Evolutionary conservation across 1,140 invertebrate genomes (phyloP).

Genomic region (Drosophila arawakana): DNA sequence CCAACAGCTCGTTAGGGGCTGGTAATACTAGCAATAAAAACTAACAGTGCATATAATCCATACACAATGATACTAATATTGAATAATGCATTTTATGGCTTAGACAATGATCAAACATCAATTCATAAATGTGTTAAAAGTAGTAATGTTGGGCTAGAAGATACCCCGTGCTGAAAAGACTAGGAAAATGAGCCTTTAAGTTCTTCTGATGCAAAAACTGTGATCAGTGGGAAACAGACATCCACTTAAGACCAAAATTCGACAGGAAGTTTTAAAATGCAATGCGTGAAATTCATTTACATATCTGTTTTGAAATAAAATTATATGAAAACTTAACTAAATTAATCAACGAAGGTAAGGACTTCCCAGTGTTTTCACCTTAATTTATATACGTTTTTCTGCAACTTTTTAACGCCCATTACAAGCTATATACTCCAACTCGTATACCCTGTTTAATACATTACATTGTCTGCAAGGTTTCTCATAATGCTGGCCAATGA

Average conservation of each 20-base stretch:
- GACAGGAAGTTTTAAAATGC: too few species aligned
- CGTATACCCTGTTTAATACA: not conserved
- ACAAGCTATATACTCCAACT: not conserved
- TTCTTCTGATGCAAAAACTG: too few species aligned
- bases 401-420: not conserved
- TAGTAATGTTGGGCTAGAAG: not conserved
- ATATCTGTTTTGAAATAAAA: too few species aligned
- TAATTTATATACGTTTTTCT: not conserved
- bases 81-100: slow-evolving; percentile 68
- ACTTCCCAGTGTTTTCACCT: too few species aligned
- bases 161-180: not conserved
- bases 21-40: slow-evolving; percentile 23
- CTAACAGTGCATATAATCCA: slow-evolving; percentile 68
- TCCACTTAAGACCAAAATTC: too few species aligned
- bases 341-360: too few species aligned
- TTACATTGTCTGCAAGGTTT: not conserved
- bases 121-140: not conserved
- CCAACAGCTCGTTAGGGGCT: slow-evolving; percentile 8
- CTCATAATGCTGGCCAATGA: slow-evolving; percentile 40
- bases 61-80: slow-evolving; percentile 51
- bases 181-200: too few species aligned
- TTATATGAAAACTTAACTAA: too few species aligned
- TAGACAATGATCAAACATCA: slow-evolving; percentile 11
- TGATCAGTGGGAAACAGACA: too few species aligned
- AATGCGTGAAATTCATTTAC: too few species aligned